These are phyloP conservation scores for Zaprionus lachaisei DNA, from an alignment of 1,140 invertebrate species.

Conservation along the genomic window DNA sequence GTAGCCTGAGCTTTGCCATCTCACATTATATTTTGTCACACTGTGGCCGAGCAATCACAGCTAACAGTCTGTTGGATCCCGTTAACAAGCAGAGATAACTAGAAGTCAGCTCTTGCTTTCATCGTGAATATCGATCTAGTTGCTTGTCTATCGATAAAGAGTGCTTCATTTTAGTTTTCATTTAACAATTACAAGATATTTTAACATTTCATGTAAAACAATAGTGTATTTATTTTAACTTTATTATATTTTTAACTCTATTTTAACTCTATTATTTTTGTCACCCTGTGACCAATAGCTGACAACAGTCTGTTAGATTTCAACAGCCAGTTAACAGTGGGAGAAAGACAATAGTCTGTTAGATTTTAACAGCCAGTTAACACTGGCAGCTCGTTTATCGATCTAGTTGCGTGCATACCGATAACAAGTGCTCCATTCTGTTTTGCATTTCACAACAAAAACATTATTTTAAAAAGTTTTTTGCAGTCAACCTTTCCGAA, in stretches of 20 bases:
- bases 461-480: background rate
- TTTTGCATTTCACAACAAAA: background rate
- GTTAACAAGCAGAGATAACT: background rate
- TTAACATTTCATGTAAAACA: background rate
- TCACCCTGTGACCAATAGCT: background rate
- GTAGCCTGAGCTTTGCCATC: background rate
- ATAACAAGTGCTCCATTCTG: background rate
- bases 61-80: background rate
- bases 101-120: background rate
- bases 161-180: no score
- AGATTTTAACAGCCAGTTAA: background rate
- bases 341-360: background rate
- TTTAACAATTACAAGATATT: no score
- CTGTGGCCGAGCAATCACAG: background rate
- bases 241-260: no score
- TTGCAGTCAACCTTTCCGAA: background rate
- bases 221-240: no score
- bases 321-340: no score
- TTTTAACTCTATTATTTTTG: no score
- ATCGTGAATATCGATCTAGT: no score
- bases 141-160: no score
- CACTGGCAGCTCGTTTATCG: background rate
- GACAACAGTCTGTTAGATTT: background rate
- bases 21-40: background rate
- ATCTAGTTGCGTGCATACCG: background rate